These are phyloP conservation scores for Idris sp. DNA, from an alignment of 1,140 invertebrate genomes.

Conservation along the genomic window DNA sequence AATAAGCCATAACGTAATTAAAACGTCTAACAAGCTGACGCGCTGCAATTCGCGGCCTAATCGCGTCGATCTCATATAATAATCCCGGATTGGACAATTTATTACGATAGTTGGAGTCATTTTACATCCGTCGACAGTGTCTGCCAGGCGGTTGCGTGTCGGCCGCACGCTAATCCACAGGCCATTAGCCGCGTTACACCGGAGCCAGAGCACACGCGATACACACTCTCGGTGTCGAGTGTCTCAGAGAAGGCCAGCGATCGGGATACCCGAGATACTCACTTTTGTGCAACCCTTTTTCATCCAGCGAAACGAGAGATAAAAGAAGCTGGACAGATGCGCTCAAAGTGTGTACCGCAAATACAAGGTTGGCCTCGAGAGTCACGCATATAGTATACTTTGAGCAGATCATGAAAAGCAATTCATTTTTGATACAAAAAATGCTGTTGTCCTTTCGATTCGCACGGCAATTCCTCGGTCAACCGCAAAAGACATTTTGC, in stretches of 20 bases:
- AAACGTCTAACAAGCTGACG: conserved; percentile 36
- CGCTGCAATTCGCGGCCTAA: conserved; percentile 40
- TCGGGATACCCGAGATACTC: conserved; percentile 75
- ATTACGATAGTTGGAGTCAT: conserved; percentile 54
- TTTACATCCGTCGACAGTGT: conserved; percentile 57
- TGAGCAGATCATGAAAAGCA: too few relatives aligned
- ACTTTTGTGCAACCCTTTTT: conserved; percentile 53
- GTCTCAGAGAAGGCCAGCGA: conserved; percentile 66
- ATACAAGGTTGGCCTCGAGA: conserved; percentile 48
- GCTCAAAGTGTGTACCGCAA: conserved; percentile 52
- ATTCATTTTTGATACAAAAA: too few relatives aligned
- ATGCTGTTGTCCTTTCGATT: too few relatives aligned
- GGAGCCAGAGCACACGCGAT: conserved; percentile 71
- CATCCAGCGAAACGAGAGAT: conserved; percentile 26
- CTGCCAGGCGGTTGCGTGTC: conserved; percentile 68
- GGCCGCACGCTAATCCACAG: conserved; percentile 69
- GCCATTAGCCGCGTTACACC: conserved; percentile 72
- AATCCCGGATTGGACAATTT: conserved; percentile 46
- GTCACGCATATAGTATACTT: too few relatives aligned
- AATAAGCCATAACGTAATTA: conserved; percentile 34
- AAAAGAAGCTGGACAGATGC: conserved; percentile 65
- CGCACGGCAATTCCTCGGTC: too few relatives aligned
- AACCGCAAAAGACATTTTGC: too few relatives aligned
- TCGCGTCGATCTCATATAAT: conserved; percentile 54
- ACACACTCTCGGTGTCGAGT: conserved; percentile 73